A percentile compares a stretch with the other conserved stretches of the same genome.
Evolutionary conservation across 2,888 invertebrate genomes (phyloP).

Genomic region (Achlya flavicornis): DNA sequence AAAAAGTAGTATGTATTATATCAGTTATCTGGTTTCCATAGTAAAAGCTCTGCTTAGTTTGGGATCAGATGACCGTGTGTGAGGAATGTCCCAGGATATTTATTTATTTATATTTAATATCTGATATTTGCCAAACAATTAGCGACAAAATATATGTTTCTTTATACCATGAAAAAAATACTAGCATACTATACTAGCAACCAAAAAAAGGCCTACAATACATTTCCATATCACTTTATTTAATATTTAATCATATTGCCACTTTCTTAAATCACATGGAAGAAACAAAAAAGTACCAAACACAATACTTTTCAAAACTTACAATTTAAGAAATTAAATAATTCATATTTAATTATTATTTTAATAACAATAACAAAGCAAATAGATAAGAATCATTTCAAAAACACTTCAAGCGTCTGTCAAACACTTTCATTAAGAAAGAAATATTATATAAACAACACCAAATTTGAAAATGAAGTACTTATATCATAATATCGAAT

Average conservation of each 20-base stretch:
- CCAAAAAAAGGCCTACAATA: constrained; percentile 18
- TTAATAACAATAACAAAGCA: constrained; percentile 79
- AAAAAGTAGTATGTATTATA: no score
- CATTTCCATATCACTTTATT: constrained; percentile 58
- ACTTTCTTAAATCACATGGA: constrained; percentile 79
- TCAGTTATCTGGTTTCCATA: no score
- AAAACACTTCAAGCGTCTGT: constrained; percentile 19
- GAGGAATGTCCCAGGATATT: no score
- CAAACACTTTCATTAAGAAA: constrained; percentile 10
- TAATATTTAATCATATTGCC: constrained; percentile 76
- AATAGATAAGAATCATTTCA: constrained; percentile 50
- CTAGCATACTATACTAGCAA: neutral
- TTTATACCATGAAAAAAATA: no score
- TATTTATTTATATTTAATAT: no score
- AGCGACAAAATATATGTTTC: no score
- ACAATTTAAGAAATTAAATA: constrained; percentile 73
- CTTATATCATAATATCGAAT: neutral
- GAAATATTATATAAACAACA: constrained; percentile 17
- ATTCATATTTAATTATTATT: constrained; percentile 60
- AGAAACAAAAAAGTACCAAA: constrained; percentile 75
- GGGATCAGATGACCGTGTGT: no score
- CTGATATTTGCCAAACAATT: no score
- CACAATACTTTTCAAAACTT: constrained; percentile 69
- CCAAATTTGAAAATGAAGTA: constrained; percentile 9
- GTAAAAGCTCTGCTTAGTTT: no score